Base-by-base conservation (phyloP, 1,140 invertebrate genomes). In the Protaetia brevitarsis region DNA sequence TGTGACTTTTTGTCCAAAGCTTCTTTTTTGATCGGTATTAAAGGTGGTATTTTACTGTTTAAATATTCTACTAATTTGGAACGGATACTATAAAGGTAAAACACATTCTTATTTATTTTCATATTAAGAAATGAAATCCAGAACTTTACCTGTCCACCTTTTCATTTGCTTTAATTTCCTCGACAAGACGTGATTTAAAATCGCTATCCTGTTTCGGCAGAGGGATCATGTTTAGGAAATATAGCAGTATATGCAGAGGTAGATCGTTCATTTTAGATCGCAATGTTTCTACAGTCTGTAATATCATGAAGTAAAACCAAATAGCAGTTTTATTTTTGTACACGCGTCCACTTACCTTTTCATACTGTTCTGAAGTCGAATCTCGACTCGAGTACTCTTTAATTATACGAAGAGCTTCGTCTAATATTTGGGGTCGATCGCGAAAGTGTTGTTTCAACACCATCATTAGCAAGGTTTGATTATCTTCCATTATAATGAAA, bases 201-300 rank as follows among this genome's bases (percentile, higher is more conserved):
- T 58, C 45, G 7, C 10, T 5, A 10, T 57, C 31, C 31, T 29
- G 29, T 41, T 70, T 64, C 1, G 73, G 73, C 63, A 74, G 68
- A 65, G 72, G 71, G 21, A 74, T 68, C 27, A 71, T 68, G 1
- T 70, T 74, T 30, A 74, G 61, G 27, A 72, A 68, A 58, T 74
- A 74, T 8, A 74, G 63, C n/a, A 74, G 28, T 28, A 74, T 70
- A 57, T 70, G 65, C 34, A 67, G 51, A 13, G 73, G 73, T 63
- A 74, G 65, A 66, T 74, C 69, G 37, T 69, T 70, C 70, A 74
- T 66, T 37, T 68, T 56, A 31, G 36, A 60, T 66, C 69, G 73
- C 0, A 74, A 66, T 21, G 62, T 58, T 63, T 70, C 69, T 16
- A 74, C 59, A 8, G 70, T 71, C 72, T 73, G 23, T 13, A 62